Percentiles rank a stretch among this genome's conserved stretches.
Evolutionary conservation across 1,140 invertebrate genomes (phyloP).

Genomic region (Rhizoglyphus robini): DNA sequence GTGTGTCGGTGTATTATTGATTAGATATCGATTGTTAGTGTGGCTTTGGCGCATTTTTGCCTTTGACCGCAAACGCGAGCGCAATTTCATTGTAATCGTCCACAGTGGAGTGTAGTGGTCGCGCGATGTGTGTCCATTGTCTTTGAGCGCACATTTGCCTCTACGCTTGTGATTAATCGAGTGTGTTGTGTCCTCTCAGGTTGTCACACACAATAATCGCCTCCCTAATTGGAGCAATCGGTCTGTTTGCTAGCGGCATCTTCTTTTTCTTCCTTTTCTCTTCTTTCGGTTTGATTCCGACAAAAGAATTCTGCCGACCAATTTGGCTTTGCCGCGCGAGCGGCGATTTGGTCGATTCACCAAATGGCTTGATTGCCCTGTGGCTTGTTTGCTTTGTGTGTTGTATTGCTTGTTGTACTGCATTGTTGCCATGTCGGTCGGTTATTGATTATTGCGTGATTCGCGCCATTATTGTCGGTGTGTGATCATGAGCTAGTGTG

Average conservation of each 20-base stretch:
- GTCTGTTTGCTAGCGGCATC: not conserved
- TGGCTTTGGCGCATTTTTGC: not conserved
- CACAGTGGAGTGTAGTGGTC: not conserved
- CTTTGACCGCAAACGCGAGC: not conserved
- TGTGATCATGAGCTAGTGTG: not conserved
- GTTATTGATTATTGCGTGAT: conserved; percentile 15
- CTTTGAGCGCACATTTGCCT: not conserved
- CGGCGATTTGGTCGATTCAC: not conserved
- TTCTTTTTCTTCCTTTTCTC: too few relatives aligned
- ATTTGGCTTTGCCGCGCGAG: not conserved
- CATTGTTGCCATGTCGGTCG: not conserved
- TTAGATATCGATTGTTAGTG: conserved; percentile 6
- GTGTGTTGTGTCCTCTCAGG: not conserved
- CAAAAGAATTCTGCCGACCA: conserved; percentile 12
- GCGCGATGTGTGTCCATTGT: not conserved
- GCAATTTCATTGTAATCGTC: not conserved
- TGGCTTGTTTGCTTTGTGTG: not conserved
- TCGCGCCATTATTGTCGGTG: not conserved
- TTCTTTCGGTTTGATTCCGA: conserved; percentile 9
- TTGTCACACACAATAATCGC: conserved; percentile 9
- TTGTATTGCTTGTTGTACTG: not conserved
- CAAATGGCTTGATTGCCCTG: not conserved
- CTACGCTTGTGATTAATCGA: not conserved
- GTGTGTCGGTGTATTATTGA: not conserved
- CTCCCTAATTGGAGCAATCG: conserved; percentile 1